Base-by-base conservation (phyloP, 2,888 invertebrate genomes). In the Hyalella azteca region DNA sequence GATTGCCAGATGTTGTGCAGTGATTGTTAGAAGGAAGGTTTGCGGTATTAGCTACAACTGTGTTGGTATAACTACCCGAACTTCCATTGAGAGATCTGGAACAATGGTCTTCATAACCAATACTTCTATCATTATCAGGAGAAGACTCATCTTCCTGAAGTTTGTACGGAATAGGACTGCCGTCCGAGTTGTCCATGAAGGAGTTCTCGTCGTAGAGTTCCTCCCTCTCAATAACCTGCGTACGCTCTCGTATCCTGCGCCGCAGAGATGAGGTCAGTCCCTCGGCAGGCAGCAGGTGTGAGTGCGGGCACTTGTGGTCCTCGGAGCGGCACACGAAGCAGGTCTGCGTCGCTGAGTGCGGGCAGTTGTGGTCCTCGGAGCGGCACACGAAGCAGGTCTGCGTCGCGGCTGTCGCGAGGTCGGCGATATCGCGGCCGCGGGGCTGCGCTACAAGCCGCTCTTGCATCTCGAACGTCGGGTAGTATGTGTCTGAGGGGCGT, bases 271-370 rank as follows among this genome's bases (percentile, higher is more conserved):
- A n/a, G 36, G 40, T 75, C n/a, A 41, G n/a, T 5, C 45, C 45
- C 13, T 41, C 40, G 13, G 75, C 75, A 0, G 40, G 41, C 3
- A 75, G 45, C 13, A 75, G 22, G 29, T 75, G 75, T 7, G 75
- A 75, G 75, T 75, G 45, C 26, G 40, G 9, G 13, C 75, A 75
- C 15, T 19, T 3, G 22, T 75, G 75, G 45, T 75, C 75, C 26
- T 75, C 75, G 4, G 75, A 29, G 5, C n/a, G 22, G 22, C 75
- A 75, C 41, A 29, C 7, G 75, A 26, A 41, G 13, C 75, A 75
- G 5, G 75, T 75, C 45, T 75, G 75, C 4, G 75, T 75, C 22
- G 75, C 29, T n/a, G 75, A 75, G 75, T 75, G 45, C 26, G 40
- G 9, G 13, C 75, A 75, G 26, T 19, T 3, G 22, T 75, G 75